Evolutionary conservation across 2,888 invertebrate genomes (phyloP), one percentile per base, ranked within the genome.

Genomic region (Xylocampa areola): DNA sequence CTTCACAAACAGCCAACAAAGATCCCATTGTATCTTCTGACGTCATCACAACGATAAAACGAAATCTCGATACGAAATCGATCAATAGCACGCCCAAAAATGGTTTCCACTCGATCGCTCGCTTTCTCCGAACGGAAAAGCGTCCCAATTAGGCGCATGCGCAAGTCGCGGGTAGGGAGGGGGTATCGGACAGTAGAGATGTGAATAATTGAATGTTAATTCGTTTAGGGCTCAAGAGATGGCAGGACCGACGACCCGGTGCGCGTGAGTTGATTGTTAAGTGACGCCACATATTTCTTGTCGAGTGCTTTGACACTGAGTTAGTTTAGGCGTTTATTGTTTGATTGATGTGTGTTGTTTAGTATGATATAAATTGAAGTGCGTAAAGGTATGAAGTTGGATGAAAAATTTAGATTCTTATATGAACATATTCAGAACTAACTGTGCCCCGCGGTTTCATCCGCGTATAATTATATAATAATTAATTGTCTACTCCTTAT

Each of bases 101-200:
- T 75, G 79, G 79, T 84, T 86, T 84, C 81, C 86, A 82, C 81
- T 84, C 81, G 79, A 86, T 85, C 80, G 82, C 77, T 73, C 77
- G 86, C 91, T 91, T 91, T 91, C 91, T 82, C 90, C 81, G 64
- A 81, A 81, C 88, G 88, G 88, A 89, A 87, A 90, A 86, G 85
- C 84, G 85, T 83, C 82, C 81, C 82, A 88, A 88, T 88, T 86
- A 83, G 82, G 81, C 78, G 79, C 71, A 66, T 51, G 73, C 75
- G 73, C 75, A 72, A 55, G 61, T 62, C 65, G 72, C 43, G 67
- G 52, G 23, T n/a, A 43, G 45, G 59, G 63, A 54, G 60, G 69
- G 55, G 62, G 16, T 14, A 53, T 52, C 62, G 45, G 67, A 54
- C 64, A 49, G 54, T 55, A 64, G 70, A 72, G 77, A 81, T 82